phyloP scores from a whole-genome alignment of 2,888 invertebrate species.

The Melanchra persicariae region DNA sequence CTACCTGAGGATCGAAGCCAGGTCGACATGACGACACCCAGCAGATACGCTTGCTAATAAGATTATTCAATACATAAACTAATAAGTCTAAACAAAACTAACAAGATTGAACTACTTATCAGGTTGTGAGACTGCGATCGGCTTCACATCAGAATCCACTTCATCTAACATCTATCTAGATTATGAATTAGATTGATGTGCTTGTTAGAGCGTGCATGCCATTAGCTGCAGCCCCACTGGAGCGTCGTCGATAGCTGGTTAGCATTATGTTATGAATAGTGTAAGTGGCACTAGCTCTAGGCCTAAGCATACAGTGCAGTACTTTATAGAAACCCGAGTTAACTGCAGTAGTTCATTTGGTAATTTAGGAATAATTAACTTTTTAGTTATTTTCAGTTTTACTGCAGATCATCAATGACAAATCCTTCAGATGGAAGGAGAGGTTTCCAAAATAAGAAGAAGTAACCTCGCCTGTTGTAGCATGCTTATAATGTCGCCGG shows the following conservation, averaged over 20 bases:
- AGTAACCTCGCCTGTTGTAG: background rate
- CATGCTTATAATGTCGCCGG: background rate
- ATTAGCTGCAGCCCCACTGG: background rate
- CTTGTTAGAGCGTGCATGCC: constrained; percentile 21
- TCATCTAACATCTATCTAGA: background rate
- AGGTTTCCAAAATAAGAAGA: background rate
- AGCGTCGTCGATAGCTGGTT: background rate
- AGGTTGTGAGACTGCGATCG: background rate
- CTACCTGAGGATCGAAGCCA: background rate
- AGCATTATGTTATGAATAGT: background rate
- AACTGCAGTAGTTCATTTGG: background rate
- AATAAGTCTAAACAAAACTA: background rate
- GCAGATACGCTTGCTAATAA: background rate
- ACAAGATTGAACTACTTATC: background rate
- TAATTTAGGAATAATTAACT: background rate
- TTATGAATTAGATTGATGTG: constrained; percentile 5
- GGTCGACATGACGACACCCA: background rate
- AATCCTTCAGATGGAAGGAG: background rate
- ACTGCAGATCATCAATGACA: background rate
- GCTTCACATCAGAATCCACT: background rate
- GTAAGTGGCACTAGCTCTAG: background rate
- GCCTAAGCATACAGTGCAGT: background rate
- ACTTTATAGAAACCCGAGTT: background rate
- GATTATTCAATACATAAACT: background rate
- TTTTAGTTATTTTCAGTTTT: background rate